Percentiles rank a stretch among this genome's conserved stretches.
phyloP scores from a whole-genome alignment of 92 coral and sea anemone species.

The Virgularia gustaviana region DNA sequence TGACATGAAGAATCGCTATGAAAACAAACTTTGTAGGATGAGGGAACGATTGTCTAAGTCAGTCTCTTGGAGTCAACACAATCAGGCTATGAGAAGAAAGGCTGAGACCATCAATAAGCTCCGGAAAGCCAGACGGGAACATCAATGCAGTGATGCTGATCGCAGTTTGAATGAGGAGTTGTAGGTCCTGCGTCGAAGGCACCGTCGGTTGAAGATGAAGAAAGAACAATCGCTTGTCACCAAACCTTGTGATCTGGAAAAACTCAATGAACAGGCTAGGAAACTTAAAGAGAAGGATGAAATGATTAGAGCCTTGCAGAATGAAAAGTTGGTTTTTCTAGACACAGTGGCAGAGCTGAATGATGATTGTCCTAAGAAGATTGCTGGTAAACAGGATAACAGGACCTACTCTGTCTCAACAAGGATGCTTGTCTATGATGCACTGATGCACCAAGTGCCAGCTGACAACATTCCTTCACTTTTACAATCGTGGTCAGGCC shows the following conservation, averaged over 20 bases:
- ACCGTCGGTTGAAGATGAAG: background rate
- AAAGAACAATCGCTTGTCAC: background rate
- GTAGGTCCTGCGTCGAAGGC: background rate
- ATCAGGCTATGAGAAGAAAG: background rate
- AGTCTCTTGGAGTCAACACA: background rate
- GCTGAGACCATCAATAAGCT: background rate
- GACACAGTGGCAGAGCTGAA: conserved; percentile 1
- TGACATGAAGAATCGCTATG: background rate
- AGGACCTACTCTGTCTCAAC: conserved; percentile 1
- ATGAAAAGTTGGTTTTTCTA: conserved; percentile 9
- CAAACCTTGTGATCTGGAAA: background rate
- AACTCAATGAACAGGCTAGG: background rate
- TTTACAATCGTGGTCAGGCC: background rate
- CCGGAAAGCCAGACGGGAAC: background rate
- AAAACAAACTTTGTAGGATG: conserved; percentile 4
- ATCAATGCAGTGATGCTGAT: background rate
- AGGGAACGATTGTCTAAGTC: background rate
- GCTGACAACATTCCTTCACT: conserved; percentile 11
- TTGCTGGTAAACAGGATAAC: conserved; percentile 2
- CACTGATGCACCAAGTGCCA: conserved; percentile 13
- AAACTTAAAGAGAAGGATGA: background rate
- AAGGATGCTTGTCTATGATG: conserved; percentile 20
- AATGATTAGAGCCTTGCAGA: background rate
- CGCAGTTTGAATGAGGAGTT: background rate
- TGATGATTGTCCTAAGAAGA: background rate